A percentile compares a stretch with the other conserved stretches of the same genome.
phyloP scores from a whole-genome alignment of 2,888 invertebrate species.

The Horisme vitalbata region DNA sequence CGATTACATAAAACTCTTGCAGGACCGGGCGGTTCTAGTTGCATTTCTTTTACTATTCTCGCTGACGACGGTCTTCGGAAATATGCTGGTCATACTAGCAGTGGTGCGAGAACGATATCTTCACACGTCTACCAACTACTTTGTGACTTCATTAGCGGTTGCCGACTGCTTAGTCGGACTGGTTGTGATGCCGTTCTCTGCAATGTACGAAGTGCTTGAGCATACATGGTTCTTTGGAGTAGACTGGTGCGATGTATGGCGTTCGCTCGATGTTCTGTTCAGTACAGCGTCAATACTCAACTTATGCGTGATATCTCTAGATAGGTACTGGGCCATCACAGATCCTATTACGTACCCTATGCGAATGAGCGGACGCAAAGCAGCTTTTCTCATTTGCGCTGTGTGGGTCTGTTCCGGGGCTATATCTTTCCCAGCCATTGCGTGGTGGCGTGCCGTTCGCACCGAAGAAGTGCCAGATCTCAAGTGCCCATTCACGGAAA shows the following conservation, averaged over 20 bases:
- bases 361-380: conserved; percentile 94
- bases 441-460: conserved; percentile 96
- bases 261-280: conserved; percentile 97
- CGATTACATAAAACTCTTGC: conserved; percentile 71
- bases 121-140: conserved; percentile 98
- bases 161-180: conserved; percentile 98
- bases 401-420: conserved; percentile 98
- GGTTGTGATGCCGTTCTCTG: conserved; percentile 99
- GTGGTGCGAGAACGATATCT: conserved; percentile 96
- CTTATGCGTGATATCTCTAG: conserved; percentile 97
- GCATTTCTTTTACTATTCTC: conserved; percentile 93
- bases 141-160: conserved; percentile 97
- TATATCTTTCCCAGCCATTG: conserved; percentile 99
- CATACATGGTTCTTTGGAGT: conserved; percentile 97
- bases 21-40: conserved; percentile 90
- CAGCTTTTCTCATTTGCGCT: conserved; percentile 93
- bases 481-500: conserved; percentile 98
- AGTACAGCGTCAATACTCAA: conserved; percentile 99
- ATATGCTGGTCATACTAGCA: conserved; percentile 96
- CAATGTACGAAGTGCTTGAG: conserved; percentile 93
- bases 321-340: conserved; percentile 99
- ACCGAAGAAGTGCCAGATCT: conserved; percentile 90
- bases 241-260: conserved; percentile 99
- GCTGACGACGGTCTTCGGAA: conserved; percentile 96
- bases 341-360: conserved; percentile 99